A percentile compares a stretch with the other conserved stretches of the same genome.
Evolutionary conservation across 2,888 invertebrate genomes (phyloP).

Genomic region (Pollenia griseotomentosa): DNA sequence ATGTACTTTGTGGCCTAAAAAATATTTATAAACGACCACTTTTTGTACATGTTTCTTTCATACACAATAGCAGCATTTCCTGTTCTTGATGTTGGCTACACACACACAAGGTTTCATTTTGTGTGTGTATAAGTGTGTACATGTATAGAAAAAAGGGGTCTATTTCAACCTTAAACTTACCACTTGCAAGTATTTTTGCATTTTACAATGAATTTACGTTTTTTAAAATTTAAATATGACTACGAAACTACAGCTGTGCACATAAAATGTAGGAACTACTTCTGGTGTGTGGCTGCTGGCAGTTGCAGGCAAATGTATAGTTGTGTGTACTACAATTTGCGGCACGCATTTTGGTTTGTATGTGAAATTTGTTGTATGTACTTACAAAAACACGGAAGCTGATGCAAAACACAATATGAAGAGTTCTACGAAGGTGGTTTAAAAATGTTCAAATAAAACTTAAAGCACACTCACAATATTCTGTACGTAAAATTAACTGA

Average conservation of each 20-base stretch:
- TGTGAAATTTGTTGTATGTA: background rate
- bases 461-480: too few species aligned
- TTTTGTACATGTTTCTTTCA: slow-evolving; percentile 18
- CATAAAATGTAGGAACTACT: background rate
- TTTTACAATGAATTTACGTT: slow-evolving; percentile 30
- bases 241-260: background rate
- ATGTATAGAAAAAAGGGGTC: background rate
- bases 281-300: background rate
- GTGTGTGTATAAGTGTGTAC: background rate
- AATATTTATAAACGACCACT: slow-evolving; percentile 40
- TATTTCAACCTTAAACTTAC: slow-evolving; percentile 54
- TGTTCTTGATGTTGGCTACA: slow-evolving; percentile 37
- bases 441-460: too few species aligned
- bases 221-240: slow-evolving; percentile 2
- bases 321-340: background rate
- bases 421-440: background rate
- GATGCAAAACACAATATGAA: background rate
- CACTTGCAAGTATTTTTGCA: slow-evolving; percentile 17
- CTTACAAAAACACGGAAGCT: background rate
- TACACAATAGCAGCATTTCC: slow-evolving; percentile 33
- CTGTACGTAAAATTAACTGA: too few species aligned
- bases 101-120: background rate
- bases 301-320: background rate
- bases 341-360: slow-evolving; percentile 35
- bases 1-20: slow-evolving; percentile 14